Conservation (phyloP, 2,797 vertebrate genomes). For the Ataeniobius toweri region DNA sequence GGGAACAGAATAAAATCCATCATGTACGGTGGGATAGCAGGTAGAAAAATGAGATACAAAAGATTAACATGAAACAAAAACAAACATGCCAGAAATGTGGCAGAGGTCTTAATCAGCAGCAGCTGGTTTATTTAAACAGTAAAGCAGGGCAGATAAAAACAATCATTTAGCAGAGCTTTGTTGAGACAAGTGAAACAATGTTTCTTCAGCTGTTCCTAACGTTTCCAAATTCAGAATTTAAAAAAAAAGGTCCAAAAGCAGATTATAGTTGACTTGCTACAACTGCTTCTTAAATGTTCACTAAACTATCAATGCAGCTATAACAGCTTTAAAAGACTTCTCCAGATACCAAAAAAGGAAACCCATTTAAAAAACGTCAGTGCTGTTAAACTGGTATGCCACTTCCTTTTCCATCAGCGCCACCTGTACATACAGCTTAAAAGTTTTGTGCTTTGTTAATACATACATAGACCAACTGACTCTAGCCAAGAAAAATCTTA, state of each 20-base stretch:
- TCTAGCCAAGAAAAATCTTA: constrained; percentile 47
- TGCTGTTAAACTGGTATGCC: constrained; percentile 37
- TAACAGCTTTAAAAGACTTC: constrained; percentile 12
- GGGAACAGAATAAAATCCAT: not conserved
- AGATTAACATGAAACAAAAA: constrained; percentile 22
- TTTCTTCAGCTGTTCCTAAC: constrained; percentile 55
- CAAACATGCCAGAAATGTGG: constrained; percentile 16
- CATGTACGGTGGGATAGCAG: not conserved
- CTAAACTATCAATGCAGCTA: not conserved
- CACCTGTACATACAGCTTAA: constrained; percentile 64
- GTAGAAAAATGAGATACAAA: constrained; percentile 1
- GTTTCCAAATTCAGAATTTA: constrained; percentile 10
- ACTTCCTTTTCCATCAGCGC: constrained; percentile 41
- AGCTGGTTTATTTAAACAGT: constrained; percentile 26
- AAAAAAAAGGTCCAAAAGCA: constrained; percentile 31
- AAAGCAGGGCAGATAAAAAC: constrained; percentile 16
- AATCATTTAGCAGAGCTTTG: constrained; percentile 15
- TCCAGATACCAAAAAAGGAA: constrained; percentile 37
- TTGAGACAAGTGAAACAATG: constrained; percentile 20
- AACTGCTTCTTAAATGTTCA: constrained; percentile 16
- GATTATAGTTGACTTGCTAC: constrained; percentile 27
- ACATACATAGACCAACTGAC: constrained; percentile 16
- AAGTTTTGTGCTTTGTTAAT: constrained; percentile 41
- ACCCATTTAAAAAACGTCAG: constrained; percentile 45
- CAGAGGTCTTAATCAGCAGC: constrained; percentile 9